Base-by-base conservation (phyloP, 1,140 invertebrate genomes). In the Rhysida immarginata region DNA sequence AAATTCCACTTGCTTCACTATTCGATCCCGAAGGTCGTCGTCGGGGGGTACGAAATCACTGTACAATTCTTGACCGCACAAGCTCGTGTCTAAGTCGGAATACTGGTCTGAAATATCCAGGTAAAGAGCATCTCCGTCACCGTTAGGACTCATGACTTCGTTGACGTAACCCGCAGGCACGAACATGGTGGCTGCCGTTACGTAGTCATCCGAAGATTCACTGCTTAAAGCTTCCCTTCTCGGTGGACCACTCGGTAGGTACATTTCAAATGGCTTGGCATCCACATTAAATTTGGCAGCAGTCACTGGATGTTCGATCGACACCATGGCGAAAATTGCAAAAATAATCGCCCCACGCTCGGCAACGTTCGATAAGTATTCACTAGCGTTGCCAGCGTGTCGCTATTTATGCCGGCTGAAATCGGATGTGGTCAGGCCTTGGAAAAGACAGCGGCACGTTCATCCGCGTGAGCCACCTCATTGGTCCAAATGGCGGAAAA, bases 1-100 rank as follows among this genome's bases (percentile, higher is more conserved):
- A 68, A 87, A 92, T 71, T 92, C 88, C 5, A 92, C 87, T 67
- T 90, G 85, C 41, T 81, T 75, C 41, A 87, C 64, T 56, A 55
- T 64, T 16, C 24, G 13, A 27, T 51, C 26, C 3, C 24, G 8
- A 3, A 51, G 20, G 26, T 51, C 49, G 13, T 51, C 49, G 49
- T 51, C 49, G 16, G 49, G 49, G 24, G 49, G 49, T 3, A 27
- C 8, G 20, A 51, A 51, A 20, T 46, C 44, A 20, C 5, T 23
- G 8, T 8, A 5, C 5, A 20, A 18, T 11, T 46, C 44, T 46
- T 46, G 44, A 20, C 5, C 3, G 16, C 18, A 8, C 5, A 20
- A 20, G 20, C 16, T 23, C 23, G 20, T 51, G 23, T 25, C 3
- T 5, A 11, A 8, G 49, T 51, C 49, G 26, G 23, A 26, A 11